phyloP scores from a whole-genome alignment of 2,888 invertebrate species.

The Nipponacmea schrenckii region DNA sequence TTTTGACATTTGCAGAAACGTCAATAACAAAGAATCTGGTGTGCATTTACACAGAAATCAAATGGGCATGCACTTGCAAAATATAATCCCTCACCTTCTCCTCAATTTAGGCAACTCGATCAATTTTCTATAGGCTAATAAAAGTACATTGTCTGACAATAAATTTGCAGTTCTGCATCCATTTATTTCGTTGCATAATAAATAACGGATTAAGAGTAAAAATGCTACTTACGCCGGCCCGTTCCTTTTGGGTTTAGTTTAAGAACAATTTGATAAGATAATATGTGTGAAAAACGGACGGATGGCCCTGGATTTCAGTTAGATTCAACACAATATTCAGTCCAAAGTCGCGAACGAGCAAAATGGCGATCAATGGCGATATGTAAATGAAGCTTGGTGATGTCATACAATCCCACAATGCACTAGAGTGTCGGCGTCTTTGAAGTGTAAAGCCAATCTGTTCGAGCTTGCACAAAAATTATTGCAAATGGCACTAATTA shows the following conservation, averaged over 20 bases:
- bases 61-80: no score
- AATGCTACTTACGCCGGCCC: constrained; percentile 61
- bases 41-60: no score
- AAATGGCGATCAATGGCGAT: constrained; percentile 60
- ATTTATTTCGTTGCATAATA: not conserved
- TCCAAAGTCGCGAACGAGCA: constrained; percentile 41
- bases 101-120: no score
- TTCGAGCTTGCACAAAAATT: no score
- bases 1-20: no score
- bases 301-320: constrained; percentile 53
- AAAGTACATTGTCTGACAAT: not conserved
- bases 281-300: constrained; percentile 40
- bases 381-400: constrained; percentile 59
- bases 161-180: not conserved
- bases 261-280: constrained; percentile 51
- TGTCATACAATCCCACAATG: constrained; percentile 56
- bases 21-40: no score
- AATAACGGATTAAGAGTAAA: constrained; percentile 10
- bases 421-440: constrained; percentile 22
- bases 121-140: not conserved
- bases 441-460: no score
- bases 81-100: no score
- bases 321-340: constrained; percentile 44
- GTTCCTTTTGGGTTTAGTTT: constrained; percentile 59
- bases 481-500: no score